Conservation (phyloP, 2,113 vertebrate genomes). For the Morphnarchus princeps region DNA sequence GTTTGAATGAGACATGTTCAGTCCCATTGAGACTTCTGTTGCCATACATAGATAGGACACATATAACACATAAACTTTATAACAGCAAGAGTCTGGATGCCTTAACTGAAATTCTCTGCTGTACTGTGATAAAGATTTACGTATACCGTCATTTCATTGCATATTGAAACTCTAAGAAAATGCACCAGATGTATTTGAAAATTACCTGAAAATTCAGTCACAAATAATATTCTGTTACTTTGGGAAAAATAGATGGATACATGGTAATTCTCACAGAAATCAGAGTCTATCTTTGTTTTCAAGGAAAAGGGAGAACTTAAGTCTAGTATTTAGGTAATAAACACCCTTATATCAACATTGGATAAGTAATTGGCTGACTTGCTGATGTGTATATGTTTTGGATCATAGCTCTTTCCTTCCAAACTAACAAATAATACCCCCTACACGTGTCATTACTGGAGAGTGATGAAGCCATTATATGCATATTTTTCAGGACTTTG, state of each 20-base stretch:
- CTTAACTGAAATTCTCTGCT: background rate
- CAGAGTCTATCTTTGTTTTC: background rate
- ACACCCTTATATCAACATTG: background rate
- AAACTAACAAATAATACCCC: background rate
- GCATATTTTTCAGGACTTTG: background rate
- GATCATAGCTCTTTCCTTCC: background rate
- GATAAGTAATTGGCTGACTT: background rate
- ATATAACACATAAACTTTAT: background rate
- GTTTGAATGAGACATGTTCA: background rate
- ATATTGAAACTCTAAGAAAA: background rate
- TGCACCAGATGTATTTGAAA: background rate
- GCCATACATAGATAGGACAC: background rate
- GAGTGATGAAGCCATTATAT: background rate
- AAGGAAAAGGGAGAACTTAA: background rate
- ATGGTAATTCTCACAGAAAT: background rate
- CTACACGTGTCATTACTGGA: background rate
- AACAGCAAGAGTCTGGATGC: background rate
- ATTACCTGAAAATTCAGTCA: background rate
- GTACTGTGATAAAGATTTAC: background rate
- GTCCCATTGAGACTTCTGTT: background rate
- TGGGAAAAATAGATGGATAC: background rate
- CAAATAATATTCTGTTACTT: background rate
- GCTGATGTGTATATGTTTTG: background rate
- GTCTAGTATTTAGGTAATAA: background rate
- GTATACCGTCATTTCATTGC: rapidly evolving